A percentile compares a stretch with the other conserved stretches of the same genome.
These are phyloP conservation scores for Maniola hyperantus DNA, from an alignment of 2,888 invertebrate species.

Conservation along the genomic window DNA sequence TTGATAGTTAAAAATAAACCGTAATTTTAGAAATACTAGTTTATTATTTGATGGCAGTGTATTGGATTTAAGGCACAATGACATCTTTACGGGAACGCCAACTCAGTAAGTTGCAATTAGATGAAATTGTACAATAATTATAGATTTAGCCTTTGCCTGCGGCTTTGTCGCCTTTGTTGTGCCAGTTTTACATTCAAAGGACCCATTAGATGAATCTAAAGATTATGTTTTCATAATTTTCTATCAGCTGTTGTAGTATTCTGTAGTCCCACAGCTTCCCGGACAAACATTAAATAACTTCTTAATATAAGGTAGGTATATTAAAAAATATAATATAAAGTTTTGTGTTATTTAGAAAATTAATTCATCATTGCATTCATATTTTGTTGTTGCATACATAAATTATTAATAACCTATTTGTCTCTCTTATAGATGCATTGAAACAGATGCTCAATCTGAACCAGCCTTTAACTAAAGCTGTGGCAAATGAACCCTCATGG, in stretches of 20 bases:
- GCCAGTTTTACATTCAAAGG: background rate
- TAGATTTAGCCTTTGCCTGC: background rate
- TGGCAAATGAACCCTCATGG: constrained; percentile 95
- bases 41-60: constrained; percentile 47
- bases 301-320: no score
- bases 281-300: no score
- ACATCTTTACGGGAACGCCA: constrained; percentile 87
- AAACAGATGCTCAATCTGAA: constrained; percentile 98
- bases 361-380: no score
- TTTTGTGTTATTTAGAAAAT: no score
- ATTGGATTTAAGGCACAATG: constrained; percentile 73
- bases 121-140: constrained; percentile 32
- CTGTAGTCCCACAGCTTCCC: background rate
- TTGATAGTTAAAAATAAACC: background rate
- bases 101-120: constrained; percentile 81
- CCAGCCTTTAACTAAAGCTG: constrained; percentile 88
- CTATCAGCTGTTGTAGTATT: background rate
- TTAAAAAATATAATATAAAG: no score
- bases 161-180: background rate
- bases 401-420: constrained; percentile 12
- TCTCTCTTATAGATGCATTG: constrained; percentile 88
- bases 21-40: constrained; percentile 2
- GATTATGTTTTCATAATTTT: background rate
- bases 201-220: no score
- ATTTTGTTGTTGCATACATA: background rate